Percentiles rank a stretch among this genome's conserved stretches.
Conservation (phyloP, 1,140 invertebrate species). For the Temnothorax longispinosus region DNA sequence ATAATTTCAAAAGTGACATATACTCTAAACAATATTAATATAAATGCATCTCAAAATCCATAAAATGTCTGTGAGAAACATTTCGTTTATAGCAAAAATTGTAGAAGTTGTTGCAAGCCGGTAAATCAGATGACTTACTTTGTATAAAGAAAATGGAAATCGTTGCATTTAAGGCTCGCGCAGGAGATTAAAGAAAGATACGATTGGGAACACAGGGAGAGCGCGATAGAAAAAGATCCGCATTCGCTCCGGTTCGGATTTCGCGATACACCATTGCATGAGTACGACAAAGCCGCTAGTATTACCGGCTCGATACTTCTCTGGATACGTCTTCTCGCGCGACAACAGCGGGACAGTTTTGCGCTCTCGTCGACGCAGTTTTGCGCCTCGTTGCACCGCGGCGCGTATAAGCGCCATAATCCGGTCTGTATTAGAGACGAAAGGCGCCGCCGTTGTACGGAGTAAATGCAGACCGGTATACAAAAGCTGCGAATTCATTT, state of each 20-base stretch:
- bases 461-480: not conserved
- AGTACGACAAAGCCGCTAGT: conserved; percentile 5
- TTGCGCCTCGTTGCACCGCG: conserved; percentile 29
- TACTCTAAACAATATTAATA: not conserved
- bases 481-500: conserved; percentile 29
- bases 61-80: not conserved
- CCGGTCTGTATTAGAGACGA: conserved; percentile 10
- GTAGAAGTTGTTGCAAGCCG: not conserved
- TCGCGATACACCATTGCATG: not conserved
- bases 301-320: conserved; percentile 19
- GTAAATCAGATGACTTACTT: not conserved
- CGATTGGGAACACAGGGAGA: not conserved
- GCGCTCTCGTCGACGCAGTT: conserved; percentile 4
- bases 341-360: conserved; percentile 6
- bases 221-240: not conserved
- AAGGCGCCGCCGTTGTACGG: not conserved
- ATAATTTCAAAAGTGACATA: not conserved
- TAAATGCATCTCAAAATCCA: not conserved
- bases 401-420: conserved; percentile 9
- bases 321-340: conserved; percentile 21
- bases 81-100: conserved; percentile 10
- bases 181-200: conserved; percentile 3
- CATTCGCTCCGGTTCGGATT: conserved; percentile 1
- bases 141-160: not conserved
- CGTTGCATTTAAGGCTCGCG: conserved; percentile 5